phyloP scores from a whole-genome alignment of 2,888 invertebrate genomes.

The Tiliacea citrago region DNA sequence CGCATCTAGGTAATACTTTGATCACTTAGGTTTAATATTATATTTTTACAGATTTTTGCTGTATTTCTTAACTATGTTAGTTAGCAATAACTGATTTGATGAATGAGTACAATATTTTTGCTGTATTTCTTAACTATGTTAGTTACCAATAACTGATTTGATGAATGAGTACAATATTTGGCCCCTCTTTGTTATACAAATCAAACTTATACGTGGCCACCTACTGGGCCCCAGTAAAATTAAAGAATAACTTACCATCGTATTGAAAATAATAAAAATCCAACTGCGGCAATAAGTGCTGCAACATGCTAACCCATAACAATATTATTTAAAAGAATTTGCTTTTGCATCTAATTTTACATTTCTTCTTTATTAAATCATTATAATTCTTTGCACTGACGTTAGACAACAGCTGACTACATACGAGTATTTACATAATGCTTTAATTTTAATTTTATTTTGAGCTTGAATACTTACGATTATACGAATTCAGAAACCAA shows the following conservation, averaged over 20 bases:
- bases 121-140: too few relatives aligned
- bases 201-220: too few relatives aligned
- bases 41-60: not conserved
- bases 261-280: constrained; percentile 1
- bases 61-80: not conserved
- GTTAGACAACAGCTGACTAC: not conserved
- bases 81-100: too few relatives aligned
- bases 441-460: constrained; percentile 4
- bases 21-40: not conserved
- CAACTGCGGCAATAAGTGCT: not conserved
- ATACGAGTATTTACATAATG: not conserved
- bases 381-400: not conserved
- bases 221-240: too few relatives aligned
- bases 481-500: not conserved
- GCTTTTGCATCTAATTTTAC: not conserved
- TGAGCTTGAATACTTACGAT: not conserved
- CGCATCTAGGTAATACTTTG: too few relatives aligned
- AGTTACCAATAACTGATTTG: too few relatives aligned
- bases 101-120: too few relatives aligned
- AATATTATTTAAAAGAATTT: not conserved
- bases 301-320: not conserved
- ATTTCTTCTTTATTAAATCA: not conserved
- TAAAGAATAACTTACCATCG: not conserved
- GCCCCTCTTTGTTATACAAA: not conserved
- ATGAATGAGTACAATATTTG: too few relatives aligned